These are phyloP conservation scores for Cheilinus undulatus DNA, from an alignment of 2,113 vertebrate genomes.

Conservation along the genomic window DNA sequence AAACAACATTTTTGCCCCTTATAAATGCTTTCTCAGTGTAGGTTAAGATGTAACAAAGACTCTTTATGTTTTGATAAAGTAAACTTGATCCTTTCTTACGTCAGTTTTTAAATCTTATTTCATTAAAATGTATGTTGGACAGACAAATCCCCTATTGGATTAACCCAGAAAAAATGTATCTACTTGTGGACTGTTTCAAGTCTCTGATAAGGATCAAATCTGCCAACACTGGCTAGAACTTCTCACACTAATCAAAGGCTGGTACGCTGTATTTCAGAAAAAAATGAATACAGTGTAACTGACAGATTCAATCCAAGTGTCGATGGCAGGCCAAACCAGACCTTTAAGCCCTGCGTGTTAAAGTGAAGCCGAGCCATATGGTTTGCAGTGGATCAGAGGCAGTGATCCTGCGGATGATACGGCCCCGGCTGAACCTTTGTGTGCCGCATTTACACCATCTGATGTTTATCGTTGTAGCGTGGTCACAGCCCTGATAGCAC, in stretches of 20 bases:
- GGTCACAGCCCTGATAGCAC: conserved; percentile 44
- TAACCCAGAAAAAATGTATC: too few species aligned
- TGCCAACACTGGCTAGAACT: background rate
- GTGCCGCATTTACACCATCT: conserved; percentile 63
- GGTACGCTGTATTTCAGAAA: background rate
- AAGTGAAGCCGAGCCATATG: conserved; percentile 72
- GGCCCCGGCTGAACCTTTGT: conserved; percentile 65
- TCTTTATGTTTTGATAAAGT: too few species aligned
- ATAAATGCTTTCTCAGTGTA: too few species aligned
- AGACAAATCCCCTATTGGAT: too few species aligned
- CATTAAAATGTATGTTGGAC: too few species aligned
- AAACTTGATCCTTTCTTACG: too few species aligned
- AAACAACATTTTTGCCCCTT: too few species aligned
- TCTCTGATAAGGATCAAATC: too few species aligned
- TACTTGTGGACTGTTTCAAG: too few species aligned
- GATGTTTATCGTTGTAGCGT: conserved; percentile 62
- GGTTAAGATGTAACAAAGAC: too few species aligned
- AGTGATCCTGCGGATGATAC: conserved; percentile 70
- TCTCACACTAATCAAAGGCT: background rate
- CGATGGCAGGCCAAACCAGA: background rate
- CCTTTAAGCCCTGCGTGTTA: conserved; percentile 60
- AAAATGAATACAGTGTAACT: conserved; percentile 3
- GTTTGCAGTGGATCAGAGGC: conserved; percentile 70
- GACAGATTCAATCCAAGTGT: conserved; percentile 21
- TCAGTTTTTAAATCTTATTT: too few species aligned